A percentile compares a stretch with the other conserved stretches of the same genome.
These are phyloP conservation scores for Empidonax alnorum DNA, from an alignment of 2,113 vertebrate genomes.

Conservation along the genomic window DNA sequence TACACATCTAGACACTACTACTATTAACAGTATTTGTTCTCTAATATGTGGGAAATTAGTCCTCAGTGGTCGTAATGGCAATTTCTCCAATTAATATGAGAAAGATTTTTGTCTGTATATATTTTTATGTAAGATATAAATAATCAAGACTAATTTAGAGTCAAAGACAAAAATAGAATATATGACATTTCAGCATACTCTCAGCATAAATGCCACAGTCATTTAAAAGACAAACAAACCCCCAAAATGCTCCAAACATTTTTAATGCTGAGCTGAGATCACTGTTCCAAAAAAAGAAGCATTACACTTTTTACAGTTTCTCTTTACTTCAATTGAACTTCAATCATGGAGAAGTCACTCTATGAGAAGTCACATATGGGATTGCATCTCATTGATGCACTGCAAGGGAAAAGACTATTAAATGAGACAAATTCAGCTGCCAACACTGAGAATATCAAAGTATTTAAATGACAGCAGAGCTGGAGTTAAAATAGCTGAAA, in stretches of 20 bases:
- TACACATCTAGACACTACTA: not conserved
- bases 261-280: not conserved
- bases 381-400: not conserved
- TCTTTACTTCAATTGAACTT: not conserved
- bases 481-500: slow-evolving; percentile 22
- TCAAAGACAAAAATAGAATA: not conserved
- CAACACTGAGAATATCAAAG: not conserved
- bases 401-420: not conserved
- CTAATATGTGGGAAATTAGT: not conserved
- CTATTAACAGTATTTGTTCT: not conserved
- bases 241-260: not conserved
- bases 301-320: not conserved
- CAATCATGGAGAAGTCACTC: not conserved
- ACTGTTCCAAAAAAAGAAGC: not conserved
- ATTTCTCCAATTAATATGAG: not conserved
- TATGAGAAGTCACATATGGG: not conserved
- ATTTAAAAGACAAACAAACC: not conserved
- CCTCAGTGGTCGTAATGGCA: not conserved
- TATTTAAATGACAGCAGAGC: slow-evolving; percentile 20
- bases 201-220: not conserved
- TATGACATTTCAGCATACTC: not conserved
- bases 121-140: not conserved
- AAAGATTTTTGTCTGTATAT: not conserved
- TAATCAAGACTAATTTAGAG: not conserved
- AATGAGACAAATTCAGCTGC: slow-evolving; percentile 1